Evolutionary conservation across 92 coral and sea anemone genomes (phyloP).

Genomic region (Zoanthus sansibaricus): DNA sequence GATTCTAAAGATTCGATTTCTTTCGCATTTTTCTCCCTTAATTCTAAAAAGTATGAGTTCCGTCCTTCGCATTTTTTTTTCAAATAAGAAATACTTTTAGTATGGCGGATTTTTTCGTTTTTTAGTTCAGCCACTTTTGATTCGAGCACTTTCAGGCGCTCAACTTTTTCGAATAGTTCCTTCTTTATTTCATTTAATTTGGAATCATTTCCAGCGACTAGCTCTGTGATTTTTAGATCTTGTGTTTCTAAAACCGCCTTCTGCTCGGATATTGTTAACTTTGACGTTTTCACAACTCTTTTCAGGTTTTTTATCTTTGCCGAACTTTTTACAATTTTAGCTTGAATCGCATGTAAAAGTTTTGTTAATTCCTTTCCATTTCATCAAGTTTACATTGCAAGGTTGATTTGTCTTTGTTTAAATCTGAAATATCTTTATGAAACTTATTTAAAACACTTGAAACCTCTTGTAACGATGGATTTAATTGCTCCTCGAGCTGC

Average conservation of each 20-base stretch:
- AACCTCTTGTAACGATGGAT: background rate
- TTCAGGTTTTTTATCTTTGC: background rate
- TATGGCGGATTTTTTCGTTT: background rate
- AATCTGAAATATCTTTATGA: background rate
- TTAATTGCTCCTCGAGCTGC: slow-evolving; percentile 9
- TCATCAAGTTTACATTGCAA: background rate
- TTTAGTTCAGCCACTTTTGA: slow-evolving; percentile 17
- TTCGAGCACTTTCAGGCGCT: slow-evolving; percentile 24
- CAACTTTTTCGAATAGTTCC: slow-evolving; percentile 7
- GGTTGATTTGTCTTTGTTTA: background rate
- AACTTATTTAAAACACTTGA: background rate
- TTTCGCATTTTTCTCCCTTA: background rate
- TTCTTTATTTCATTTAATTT: slow-evolving; percentile 8
- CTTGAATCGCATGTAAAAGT: slow-evolving; percentile 2
- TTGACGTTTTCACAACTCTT: slow-evolving; percentile 16
- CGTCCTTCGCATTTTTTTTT: slow-evolving; percentile 8
- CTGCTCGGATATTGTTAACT: background rate
- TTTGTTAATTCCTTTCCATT: background rate
- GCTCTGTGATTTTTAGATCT: background rate
- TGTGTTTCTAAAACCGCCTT: background rate
- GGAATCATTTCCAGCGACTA: slow-evolving; percentile 27
- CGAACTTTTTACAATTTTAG: background rate
- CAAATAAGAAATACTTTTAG: slow-evolving; percentile 18
- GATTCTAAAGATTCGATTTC: background rate
- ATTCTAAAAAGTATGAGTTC: slow-evolving; percentile 5